Evolutionary conservation across 2,888 invertebrate genomes (phyloP), one percentile per base, ranked within the genome.

Genomic region (Portevinia maculata): DNA sequence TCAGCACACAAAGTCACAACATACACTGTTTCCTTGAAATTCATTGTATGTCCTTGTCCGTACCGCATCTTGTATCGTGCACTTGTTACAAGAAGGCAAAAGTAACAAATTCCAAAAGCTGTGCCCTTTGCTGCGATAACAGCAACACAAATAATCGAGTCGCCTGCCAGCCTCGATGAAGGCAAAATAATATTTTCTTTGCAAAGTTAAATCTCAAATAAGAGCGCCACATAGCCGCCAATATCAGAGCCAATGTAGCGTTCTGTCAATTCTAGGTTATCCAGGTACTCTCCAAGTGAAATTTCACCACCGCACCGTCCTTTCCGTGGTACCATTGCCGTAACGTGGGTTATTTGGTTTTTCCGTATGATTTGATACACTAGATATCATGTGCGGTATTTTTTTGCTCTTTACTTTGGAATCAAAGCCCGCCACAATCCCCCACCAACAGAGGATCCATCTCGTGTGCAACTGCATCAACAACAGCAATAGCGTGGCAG

Each of bases 331-430:
- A n/a, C 32, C 28, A 24, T 52, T 28, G 34, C 48, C 15, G 24
- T 70, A n/a, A n/a, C n/a, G n/a, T n/a, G n/a, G n/a, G 59, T 30
- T 28, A 34, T 62, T 69, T 74, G 41, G 19, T 50, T 78, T 57
- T 28, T 9, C n/a, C 4, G 19, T 57, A 59, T 64, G 32, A 53
- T 37, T 52, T 59, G 59, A 34, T 32, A 30, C 19, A 41, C 8
- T 52, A 17, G 30, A 34, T 65, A 46, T 59, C 37, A 64, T 34
- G 7, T 44, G 44, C n/a, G 37, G n/a, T n/a, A n/a, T n/a, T n/a
- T n/a, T n/a, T n/a, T n/a, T 30, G 44, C 44, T 9, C 9, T 19
- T 64, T 60, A 13, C 37, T 62, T 39, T 3, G 32, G 55, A 76
- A 70, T 62, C 41, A 60, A 55, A 57, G 39, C 34, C 13, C 39